A percentile compares a stretch with the other conserved stretches of the same genome.
These are phyloP conservation scores for Garra rufa DNA, from an alignment of 2,113 vertebrate species.

Conservation along the genomic window DNA sequence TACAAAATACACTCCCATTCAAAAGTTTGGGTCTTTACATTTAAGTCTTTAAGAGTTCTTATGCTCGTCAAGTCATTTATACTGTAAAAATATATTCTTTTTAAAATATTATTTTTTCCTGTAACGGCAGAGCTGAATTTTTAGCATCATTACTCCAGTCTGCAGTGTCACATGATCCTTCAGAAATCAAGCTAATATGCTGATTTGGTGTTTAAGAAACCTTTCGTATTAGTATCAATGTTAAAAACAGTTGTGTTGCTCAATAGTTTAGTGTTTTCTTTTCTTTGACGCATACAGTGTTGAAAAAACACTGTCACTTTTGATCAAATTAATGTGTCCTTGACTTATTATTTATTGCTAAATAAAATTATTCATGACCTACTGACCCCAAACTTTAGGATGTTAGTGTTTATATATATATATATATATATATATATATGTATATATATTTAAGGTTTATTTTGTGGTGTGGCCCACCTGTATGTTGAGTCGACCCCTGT, in stretches of 20 bases:
- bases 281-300: too few species aligned
- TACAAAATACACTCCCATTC: background rate
- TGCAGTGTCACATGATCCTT: too few species aligned
- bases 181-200: background rate
- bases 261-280: too few species aligned
- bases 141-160: too few species aligned
- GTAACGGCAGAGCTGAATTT: too few species aligned
- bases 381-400: background rate
- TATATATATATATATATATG: too few species aligned
- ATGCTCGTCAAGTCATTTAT: too few species aligned
- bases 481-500: constrained; percentile 91
- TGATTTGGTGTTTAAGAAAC: background rate
- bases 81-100: too few species aligned
- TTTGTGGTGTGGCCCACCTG: constrained; percentile 72
- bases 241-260: background rate
- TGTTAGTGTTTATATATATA: background rate
- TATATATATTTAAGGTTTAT: background rate
- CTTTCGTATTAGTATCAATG: background rate
- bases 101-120: too few species aligned
- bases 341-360: background rate
- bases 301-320: background rate
- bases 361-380: background rate
- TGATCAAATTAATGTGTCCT: background rate
- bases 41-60: too few species aligned
- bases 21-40: too few species aligned